Evolutionary conservation across 2,888 invertebrate species (phyloP).

Genomic region (Lepidonotus clava): DNA sequence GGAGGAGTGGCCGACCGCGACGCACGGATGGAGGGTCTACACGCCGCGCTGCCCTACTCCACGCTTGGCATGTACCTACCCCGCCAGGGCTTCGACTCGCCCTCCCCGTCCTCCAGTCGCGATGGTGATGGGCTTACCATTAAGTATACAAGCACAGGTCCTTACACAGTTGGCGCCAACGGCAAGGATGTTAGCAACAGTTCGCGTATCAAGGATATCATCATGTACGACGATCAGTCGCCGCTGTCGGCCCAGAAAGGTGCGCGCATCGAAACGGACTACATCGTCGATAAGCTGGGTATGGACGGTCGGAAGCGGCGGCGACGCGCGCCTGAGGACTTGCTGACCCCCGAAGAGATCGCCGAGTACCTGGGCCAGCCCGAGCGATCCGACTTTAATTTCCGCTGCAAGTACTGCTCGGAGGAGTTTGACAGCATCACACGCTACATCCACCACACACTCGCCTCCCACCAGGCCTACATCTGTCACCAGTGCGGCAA

Average conservation of each 20-base stretch:
- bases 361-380: constrained; percentile 66
- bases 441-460: constrained; percentile 65
- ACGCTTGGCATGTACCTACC: constrained; percentile 3
- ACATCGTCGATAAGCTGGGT: constrained; percentile 65
- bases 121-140: constrained; percentile 61
- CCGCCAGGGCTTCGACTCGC: not conserved
- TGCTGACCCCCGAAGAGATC: constrained; percentile 66
- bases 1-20: not conserved
- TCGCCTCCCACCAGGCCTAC: constrained; percentile 65
- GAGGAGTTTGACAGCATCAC: constrained; percentile 60
- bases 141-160: constrained; percentile 62
- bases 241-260: constrained; percentile 62
- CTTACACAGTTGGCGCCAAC: constrained; percentile 61
- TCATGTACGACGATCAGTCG: constrained; percentile 63
- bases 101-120: not conserved
- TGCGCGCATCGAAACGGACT: constrained; percentile 64
- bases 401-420: constrained; percentile 65
- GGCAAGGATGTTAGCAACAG: constrained; percentile 62
- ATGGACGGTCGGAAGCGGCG: constrained; percentile 63
- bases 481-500: constrained; percentile 70
- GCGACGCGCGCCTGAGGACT: constrained; percentile 64
- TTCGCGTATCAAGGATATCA: constrained; percentile 64
- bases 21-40: constrained; percentile 43
- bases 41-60: constrained; percentile 41
- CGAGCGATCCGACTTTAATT: constrained; percentile 42